Evolutionary conservation across 2,888 invertebrate species (phyloP).

Genomic region (Lordiphosa fenestrarum): DNA sequence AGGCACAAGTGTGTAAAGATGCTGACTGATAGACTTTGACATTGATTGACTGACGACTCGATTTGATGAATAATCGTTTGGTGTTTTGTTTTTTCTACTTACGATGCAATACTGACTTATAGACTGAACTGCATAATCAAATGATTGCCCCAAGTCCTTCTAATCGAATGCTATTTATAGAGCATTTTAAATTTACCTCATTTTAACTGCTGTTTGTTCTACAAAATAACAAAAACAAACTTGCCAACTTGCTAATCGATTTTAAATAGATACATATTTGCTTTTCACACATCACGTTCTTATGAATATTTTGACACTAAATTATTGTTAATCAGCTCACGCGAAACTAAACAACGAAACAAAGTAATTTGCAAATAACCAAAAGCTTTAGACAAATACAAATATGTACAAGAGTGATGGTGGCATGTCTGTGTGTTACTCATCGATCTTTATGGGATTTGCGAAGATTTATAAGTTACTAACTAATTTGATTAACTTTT

Average conservation of each 20-base stretch:
- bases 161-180: conserved; percentile 8
- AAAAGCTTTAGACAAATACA: conserved; percentile 3
- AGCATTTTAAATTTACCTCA: conserved; percentile 1
- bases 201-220: conserved; percentile 38
- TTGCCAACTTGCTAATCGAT: conserved; percentile 33
- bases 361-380: not conserved
- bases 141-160: too few relatives aligned
- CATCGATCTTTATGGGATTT: too few relatives aligned
- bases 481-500: not conserved
- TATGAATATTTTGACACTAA: conserved; percentile 18
- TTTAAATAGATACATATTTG: conserved; percentile 47
- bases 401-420: too few relatives aligned
- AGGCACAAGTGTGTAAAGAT: too few relatives aligned
- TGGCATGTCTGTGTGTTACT: too few relatives aligned
- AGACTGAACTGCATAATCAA: too few relatives aligned
- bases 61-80: too few relatives aligned
- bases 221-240: conserved; percentile 12
- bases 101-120: too few relatives aligned
- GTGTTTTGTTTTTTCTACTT: too few relatives aligned
- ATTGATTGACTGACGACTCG: too few relatives aligned
- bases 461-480: not conserved
- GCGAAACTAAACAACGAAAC: not conserved
- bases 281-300: conserved; percentile 38
- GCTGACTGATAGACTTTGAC: too few relatives aligned
- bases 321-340: conserved; percentile 8